phyloP scores from a whole-genome alignment of 2,113 vertebrate genomes.

The Tor tambroides region DNA sequence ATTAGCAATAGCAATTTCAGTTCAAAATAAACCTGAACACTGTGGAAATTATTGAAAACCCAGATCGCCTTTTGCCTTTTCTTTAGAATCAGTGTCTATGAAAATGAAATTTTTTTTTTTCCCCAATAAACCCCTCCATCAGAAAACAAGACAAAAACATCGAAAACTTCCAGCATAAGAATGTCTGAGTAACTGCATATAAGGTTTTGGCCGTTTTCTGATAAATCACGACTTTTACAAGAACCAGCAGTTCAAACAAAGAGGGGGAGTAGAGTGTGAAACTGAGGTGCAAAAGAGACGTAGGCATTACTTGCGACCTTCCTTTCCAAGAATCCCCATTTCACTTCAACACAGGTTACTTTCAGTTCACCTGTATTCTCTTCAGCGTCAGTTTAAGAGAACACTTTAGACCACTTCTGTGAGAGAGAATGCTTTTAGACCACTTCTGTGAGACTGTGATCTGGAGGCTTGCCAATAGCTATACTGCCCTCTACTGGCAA shows the following conservation, averaged over 20 bases:
- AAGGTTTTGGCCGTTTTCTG: constrained; percentile 70
- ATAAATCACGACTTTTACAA: constrained; percentile 77
- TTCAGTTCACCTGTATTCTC: constrained; percentile 54
- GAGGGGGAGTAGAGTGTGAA: constrained; percentile 58
- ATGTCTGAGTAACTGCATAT: not conserved
- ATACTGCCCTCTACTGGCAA: constrained; percentile 72
- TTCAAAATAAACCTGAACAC: not conserved
- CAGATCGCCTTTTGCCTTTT: not conserved
- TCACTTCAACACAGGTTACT: constrained; percentile 35
- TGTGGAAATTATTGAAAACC: not conserved
- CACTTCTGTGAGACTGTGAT: constrained; percentile 27
- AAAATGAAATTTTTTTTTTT: not conserved
- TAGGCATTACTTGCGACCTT: constrained; percentile 37
- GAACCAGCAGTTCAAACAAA: constrained; percentile 69
- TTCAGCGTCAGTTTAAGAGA: not conserved
- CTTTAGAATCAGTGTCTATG: not conserved
- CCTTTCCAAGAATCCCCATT: constrained; percentile 25
- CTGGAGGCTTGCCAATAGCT: constrained; percentile 43
- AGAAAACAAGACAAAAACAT: constrained; percentile 35
- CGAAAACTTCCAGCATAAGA: constrained; percentile 19
- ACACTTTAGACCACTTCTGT: constrained; percentile 43
- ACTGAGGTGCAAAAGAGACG: constrained; percentile 63
- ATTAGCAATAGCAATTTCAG: not conserved
- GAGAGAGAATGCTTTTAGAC: constrained; percentile 30
- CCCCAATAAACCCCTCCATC: not conserved